Evolutionary conservation across 23 tunicate species (phyloP).

Genomic region (Oikopleura albicans): DNA sequence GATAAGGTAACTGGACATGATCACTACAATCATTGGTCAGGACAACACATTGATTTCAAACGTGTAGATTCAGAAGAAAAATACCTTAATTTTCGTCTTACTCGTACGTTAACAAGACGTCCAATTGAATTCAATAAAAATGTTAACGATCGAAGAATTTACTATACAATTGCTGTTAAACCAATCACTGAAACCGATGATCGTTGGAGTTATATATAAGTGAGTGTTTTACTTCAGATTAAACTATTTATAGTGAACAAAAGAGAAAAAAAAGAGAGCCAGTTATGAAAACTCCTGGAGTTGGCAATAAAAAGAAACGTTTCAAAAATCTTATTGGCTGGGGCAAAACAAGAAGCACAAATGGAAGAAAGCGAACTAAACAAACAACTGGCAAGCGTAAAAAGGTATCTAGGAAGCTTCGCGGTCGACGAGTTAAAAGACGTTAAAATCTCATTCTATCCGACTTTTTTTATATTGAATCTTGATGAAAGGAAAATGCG

Average conservation of each 20-base stretch:
- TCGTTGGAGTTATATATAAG: background rate
- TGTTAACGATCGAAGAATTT: no score
- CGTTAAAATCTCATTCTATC: background rate
- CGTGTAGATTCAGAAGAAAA: no score
- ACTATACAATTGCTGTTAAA: no score
- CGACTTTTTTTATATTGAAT: background rate
- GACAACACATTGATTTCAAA: no score
- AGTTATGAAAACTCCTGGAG: background rate
- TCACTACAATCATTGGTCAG: no score
- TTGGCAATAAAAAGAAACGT: background rate
- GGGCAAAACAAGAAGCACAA: background rate
- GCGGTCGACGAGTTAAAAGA: background rate
- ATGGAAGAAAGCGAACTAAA: background rate
- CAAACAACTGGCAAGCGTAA: background rate
- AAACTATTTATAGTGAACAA: no score
- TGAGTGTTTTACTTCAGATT: no score
- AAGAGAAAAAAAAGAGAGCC: background rate
- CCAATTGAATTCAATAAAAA: no score
- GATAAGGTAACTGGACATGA: no score
- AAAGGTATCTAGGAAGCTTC: background rate
- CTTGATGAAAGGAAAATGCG: background rate
- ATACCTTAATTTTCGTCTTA: no score
- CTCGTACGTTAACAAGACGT: no score
- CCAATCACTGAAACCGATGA: background rate
- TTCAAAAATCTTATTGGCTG: background rate